Conservation (phyloP, 2,113 vertebrate genomes). For the Rhadina sibilatrix region DNA sequence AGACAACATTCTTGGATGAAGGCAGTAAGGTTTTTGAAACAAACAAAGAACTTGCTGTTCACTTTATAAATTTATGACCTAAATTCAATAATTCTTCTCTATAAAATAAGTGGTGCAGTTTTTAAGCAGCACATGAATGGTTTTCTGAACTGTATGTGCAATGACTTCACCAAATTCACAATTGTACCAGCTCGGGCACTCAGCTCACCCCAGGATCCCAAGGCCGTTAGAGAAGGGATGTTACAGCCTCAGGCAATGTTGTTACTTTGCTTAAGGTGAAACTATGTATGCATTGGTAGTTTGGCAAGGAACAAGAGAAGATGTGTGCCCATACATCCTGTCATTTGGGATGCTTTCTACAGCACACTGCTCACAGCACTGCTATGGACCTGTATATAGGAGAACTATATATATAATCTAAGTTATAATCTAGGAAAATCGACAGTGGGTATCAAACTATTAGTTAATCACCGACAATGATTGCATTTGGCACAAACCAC, state of each 20-base stretch:
- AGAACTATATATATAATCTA: no score
- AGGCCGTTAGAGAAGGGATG: no score
- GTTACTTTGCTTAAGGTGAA: not conserved
- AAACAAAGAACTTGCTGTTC: not conserved
- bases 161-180: rapidly evolving
- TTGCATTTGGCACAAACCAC: not conserved
- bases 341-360: not conserved
- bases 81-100: not conserved
- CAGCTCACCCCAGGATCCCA: not conserved
- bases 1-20: not conserved
- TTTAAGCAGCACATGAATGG: not conserved
- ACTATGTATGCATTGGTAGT: rapidly evolving
- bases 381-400: rapidly evolving
- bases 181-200: not conserved
- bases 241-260: not conserved
- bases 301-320: not conserved
- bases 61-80: not conserved
- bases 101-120: not conserved
- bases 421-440: not conserved
- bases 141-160: not conserved
- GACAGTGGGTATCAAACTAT: not conserved
- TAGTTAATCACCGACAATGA: rapidly evolving
- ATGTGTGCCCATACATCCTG: not conserved
- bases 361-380: rapidly evolving
- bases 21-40: not conserved